Conservation (phyloP, 2,113 vertebrate species). For the Pseudonaja textilis region DNA sequence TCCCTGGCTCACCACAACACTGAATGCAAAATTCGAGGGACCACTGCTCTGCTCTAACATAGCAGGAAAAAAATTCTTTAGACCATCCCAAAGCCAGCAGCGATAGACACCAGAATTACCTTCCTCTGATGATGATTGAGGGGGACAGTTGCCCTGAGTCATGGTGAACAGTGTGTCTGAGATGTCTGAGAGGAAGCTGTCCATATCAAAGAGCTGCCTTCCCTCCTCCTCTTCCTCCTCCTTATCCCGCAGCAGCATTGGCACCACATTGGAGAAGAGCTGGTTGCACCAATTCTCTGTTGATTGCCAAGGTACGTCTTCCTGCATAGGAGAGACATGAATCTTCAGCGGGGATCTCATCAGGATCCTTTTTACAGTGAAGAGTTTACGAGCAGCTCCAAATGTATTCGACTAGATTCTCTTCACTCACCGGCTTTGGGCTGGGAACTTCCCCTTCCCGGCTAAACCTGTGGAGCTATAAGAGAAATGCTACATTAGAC, state of each 20-base stretch:
- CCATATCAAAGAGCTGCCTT: constrained; percentile 87
- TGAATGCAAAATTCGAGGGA: neutral
- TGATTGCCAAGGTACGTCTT: constrained; percentile 72
- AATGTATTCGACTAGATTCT: neutral
- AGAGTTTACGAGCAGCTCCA: neutral
- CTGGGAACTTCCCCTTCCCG: constrained; percentile 67
- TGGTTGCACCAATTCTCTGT: constrained; percentile 86
- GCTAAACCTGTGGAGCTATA: constrained; percentile 72
- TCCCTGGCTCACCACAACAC: neutral
- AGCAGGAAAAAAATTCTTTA: neutral
- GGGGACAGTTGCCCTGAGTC: constrained; percentile 77
- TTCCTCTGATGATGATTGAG: constrained; percentile 73
- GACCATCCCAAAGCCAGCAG: neutral
- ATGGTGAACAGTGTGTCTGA: constrained; percentile 98
- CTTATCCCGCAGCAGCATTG: constrained; percentile 72
- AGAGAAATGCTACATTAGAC: constrained; percentile 38
- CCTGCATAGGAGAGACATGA: constrained; percentile 61
- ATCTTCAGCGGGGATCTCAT: neutral
- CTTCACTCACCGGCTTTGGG: constrained; percentile 66
- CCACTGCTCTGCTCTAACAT: neutral
- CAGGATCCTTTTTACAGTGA: neutral
- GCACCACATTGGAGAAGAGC: constrained; percentile 83
- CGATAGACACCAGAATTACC: constrained; percentile 65
- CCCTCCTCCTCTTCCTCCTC: constrained; percentile 53
- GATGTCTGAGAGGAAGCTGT: constrained; percentile 91